phyloP scores from a whole-genome alignment of 2,113 vertebrate species.

The Menura novaehollandiae region DNA sequence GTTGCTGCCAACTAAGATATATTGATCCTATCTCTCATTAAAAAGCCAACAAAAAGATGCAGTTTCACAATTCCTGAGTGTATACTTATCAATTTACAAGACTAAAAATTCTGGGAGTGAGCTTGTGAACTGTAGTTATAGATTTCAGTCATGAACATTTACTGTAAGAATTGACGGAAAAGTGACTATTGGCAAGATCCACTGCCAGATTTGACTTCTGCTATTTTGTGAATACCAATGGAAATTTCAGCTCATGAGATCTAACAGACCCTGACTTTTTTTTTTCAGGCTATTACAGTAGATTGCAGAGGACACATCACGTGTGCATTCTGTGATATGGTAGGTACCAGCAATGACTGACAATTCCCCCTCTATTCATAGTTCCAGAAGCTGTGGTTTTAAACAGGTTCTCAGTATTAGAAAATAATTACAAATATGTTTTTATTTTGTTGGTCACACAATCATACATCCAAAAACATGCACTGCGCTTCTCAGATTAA shows the following conservation, averaged over 20 bases:
- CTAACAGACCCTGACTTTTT: background rate
- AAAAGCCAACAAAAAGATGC: constrained; percentile 8
- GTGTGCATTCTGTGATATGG: background rate
- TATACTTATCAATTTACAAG: constrained; percentile 36
- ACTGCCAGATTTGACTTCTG: background rate
- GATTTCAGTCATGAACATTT: constrained; percentile 6
- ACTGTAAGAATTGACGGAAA: background rate
- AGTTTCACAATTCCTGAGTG: constrained; percentile 34
- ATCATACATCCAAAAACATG: background rate
- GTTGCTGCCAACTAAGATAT: constrained; percentile 51
- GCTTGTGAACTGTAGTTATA: constrained; percentile 5
- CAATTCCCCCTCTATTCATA: background rate
- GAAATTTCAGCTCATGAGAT: background rate
- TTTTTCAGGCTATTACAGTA: background rate
- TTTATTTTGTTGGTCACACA: background rate
- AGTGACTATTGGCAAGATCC: background rate
- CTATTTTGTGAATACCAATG: background rate
- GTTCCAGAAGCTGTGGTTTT: background rate
- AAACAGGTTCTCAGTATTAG: background rate
- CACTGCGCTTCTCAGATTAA: background rate
- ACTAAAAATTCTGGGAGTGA: background rate
- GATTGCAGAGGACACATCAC: background rate
- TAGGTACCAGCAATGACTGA: background rate
- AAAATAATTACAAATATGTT: background rate
- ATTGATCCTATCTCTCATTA: constrained; percentile 24